A percentile compares a stretch with the other conserved stretches of the same genome.
phyloP scores from a whole-genome alignment of 2,888 invertebrate genomes.

The Amphipoea oculea region DNA sequence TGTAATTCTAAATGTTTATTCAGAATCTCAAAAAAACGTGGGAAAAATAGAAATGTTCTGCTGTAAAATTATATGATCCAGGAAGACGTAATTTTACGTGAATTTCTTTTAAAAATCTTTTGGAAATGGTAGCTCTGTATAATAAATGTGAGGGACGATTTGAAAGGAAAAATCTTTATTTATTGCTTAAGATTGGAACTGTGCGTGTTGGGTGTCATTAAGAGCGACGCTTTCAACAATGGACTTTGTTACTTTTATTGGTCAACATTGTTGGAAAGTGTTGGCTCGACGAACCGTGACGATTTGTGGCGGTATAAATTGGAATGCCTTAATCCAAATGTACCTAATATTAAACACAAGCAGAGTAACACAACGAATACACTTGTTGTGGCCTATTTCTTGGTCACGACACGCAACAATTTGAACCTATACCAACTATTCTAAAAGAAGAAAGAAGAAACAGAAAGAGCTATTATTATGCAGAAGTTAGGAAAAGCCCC shows the following conservation, averaged over 20 bases:
- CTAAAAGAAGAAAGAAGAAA: background rate
- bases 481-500: background rate
- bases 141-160: slow-evolving; percentile 33
- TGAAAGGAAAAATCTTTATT: slow-evolving; percentile 37
- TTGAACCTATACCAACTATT: background rate
- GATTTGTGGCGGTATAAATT: slow-evolving; percentile 1
- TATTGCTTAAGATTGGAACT: slow-evolving; percentile 33
- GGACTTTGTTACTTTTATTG: slow-evolving; percentile 40
- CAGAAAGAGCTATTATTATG: background rate
- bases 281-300: background rate
- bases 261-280: slow-evolving; percentile 29
- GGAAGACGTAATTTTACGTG: slow-evolving; percentile 36
- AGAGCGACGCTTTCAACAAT: slow-evolving; percentile 14
- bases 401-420: background rate
- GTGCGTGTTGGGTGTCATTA: slow-evolving; percentile 49
- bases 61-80: slow-evolving; percentile 51
- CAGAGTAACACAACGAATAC: background rate
- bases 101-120: slow-evolving; percentile 31
- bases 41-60: slow-evolving; percentile 49
- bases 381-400: background rate
- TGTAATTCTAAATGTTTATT: slow-evolving; percentile 65
- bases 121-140: slow-evolving; percentile 24
- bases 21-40: slow-evolving; percentile 59
- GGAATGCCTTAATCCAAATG: slow-evolving; percentile 5
- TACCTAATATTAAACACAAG: background rate